Evolutionary conservation across 2,113 vertebrate genomes (phyloP), one percentile per base, ranked within the genome.

Genomic region (Meriones unguiculatus): DNA sequence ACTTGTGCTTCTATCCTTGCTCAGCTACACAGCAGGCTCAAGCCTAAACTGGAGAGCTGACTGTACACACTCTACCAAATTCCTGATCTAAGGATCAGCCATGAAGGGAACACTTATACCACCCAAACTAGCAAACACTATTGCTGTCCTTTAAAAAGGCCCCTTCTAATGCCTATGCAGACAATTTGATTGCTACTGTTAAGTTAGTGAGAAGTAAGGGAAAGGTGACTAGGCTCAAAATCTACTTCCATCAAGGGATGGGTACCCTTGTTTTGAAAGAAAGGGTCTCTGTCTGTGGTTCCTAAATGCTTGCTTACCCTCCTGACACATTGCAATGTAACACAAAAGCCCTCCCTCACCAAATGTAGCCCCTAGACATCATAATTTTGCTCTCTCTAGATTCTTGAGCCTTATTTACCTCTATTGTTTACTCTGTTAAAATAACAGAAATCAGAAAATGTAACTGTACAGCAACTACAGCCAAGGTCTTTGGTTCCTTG

Each of bases 1-100:
- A 59, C 1, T 22, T 7, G 4, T 7, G 1, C 3, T 24, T 46
- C 52, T 1, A n/a, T 15, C 32, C 15, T 11, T 59, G 0, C 28
- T 18, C 4, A 28, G 41, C 0, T 0, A 10, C 5, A 2, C 59
- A 50, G 18, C 28, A 46, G 6, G 65, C 32, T 73, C 62, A n/a
- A 28, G 76, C 14, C 17, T 54, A 6, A 4, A 14, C 17, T 0
- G 4, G 35, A 91, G 57, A 52, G 18, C 14, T 13, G 6, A 1
- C 6, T 11, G 2, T 14, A 1, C 5, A 38, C 12, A 7, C 35
- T 41, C 50, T 32, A 15, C 52, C 28, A 30, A 81, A 62, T 46
- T 59, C 90, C 46, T 30, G 18, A 25, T 30, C 50, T 62, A 59
- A 24, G 46, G 7, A 24, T 52, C 41, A 46, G 46, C 54, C 24